phyloP scores from a whole-genome alignment of 2,888 invertebrate genomes.

The Epinotia ramella region DNA sequence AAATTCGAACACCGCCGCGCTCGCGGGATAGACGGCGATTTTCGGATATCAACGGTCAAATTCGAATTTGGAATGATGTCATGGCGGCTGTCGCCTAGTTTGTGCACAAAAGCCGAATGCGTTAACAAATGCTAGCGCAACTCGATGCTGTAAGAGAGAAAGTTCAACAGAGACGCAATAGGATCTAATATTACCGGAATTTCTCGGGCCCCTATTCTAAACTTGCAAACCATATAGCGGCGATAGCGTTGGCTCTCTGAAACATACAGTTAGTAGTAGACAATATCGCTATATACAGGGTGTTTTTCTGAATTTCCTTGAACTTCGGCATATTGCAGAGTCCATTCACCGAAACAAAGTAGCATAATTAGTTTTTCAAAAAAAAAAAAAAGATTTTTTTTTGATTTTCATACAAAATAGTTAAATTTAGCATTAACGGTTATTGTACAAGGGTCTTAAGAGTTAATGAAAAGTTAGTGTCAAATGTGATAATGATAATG shows the following conservation, averaged over 20 bases:
- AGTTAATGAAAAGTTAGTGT: too few relatives aligned
- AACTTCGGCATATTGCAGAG: too few relatives aligned
- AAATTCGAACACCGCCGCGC: neutral
- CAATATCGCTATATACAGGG: neutral
- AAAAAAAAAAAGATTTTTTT: too few relatives aligned
- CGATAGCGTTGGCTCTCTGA: neutral
- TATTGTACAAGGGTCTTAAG: too few relatives aligned
- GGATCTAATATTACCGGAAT: slow-evolving; percentile 38
- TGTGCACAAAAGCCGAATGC: slow-evolving; percentile 57
- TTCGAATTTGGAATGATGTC: slow-evolving; percentile 51
- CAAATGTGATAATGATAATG: too few relatives aligned
- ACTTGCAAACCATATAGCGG: neutral
- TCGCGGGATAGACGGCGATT: neutral
- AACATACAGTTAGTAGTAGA: neutral
- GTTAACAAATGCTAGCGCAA: slow-evolving; percentile 67
- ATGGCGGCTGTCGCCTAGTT: slow-evolving; percentile 51
- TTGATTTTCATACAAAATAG: too few relatives aligned
- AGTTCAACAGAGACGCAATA: slow-evolving; percentile 70
- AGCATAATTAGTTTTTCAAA: too few relatives aligned
- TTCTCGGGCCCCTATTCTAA: slow-evolving; percentile 47
- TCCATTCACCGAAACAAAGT: too few relatives aligned
- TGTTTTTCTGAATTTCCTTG: too few relatives aligned
- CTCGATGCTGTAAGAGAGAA: slow-evolving; percentile 81
- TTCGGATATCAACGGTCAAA: slow-evolving; percentile 26
- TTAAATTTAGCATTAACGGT: too few relatives aligned